Evolutionary conservation across 2,797 vertebrate genomes (phyloP), one percentile per base, ranked within the genome.

Genomic region (Meda fulgida): DNA sequence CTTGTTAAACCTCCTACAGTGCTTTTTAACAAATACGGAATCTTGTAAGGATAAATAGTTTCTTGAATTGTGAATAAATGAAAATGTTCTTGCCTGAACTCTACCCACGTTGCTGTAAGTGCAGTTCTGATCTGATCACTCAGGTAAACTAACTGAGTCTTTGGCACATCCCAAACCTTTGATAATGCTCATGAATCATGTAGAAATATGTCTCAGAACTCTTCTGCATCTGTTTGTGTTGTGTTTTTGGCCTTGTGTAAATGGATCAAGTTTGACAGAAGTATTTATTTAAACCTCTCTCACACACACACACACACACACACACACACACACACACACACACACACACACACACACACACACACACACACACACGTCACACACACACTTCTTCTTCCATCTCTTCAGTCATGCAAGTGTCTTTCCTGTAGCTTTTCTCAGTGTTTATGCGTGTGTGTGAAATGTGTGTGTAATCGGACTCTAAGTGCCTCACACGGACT

Each of bases 401-500:
- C 58, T 31, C 26, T 65, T 31, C 14, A 65, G 26, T 21, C 63
- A 70, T 16, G 23, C 40, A 80, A 70, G 36, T 65, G 53, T 85
- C 66, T 77, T 43, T 51, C 40, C 53, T 40, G 53, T 40, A 69
- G 63, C 34, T 48, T 72, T 75, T 34, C 60, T 66, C 60, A 19
- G 51, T 78, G 46, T 69, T 60, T 70, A 38, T 65, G 75, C 70
- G 46, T 77, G 70, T 78, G 78, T 40, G 85, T 55, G 73, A 40
- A 60, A 46, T 63, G 72, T 43, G 71, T 63, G 82, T 82, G 87
- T 92, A 89, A 89, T 81, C 91, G 73, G 89, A 89, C 92, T 92
- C 85, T 84, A 92, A 90, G 90, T 90, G 84, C 85, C 92, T 92
- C 93, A 92, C 94, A 93, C 89, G 91, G 93, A 92, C 93, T 92